Evolutionary conservation across 1,140 invertebrate species (phyloP).

Genomic region (Drosophila varians): DNA sequence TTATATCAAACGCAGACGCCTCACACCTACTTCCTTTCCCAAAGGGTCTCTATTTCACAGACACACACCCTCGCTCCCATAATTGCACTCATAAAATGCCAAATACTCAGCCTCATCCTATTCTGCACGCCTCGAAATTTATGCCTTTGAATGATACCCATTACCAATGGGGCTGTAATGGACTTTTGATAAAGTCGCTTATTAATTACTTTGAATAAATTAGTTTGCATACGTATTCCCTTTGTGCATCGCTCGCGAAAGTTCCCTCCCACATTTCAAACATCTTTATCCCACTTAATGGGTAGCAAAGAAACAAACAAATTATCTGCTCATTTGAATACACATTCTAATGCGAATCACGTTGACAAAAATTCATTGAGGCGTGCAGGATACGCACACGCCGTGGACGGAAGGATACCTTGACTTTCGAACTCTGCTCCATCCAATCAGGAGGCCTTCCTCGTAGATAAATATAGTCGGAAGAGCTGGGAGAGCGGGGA

Average conservation of each 20-base stretch:
- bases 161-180: neutral
- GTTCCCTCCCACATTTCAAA: slow-evolving; percentile 18
- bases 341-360: slow-evolving; percentile 81
- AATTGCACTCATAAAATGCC: slow-evolving; percentile 76
- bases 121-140: slow-evolving; percentile 38
- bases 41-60: slow-evolving; percentile 39
- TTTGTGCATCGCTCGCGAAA: too few species aligned
- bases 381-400: slow-evolving; percentile 49
- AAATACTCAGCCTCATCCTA: slow-evolving; percentile 33
- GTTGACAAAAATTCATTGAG: slow-evolving; percentile 81
- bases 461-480: slow-evolving; percentile 18
- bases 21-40: slow-evolving; percentile 28
- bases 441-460: slow-evolving; percentile 64
- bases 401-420: slow-evolving; percentile 47
- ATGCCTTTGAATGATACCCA: slow-evolving; percentile 28
- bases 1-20: slow-evolving; percentile 65
- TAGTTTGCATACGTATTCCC: too few species aligned
- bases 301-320: slow-evolving; percentile 69
- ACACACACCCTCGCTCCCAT: slow-evolving; percentile 29
- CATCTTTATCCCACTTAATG: slow-evolving; percentile 28
- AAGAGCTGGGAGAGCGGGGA: neutral
- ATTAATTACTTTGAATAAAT: too few species aligned
- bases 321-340: slow-evolving; percentile 82
- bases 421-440: slow-evolving; percentile 64
- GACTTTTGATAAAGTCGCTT: neutral